A percentile compares a stretch with the other conserved stretches of the same genome.
phyloP scores from a whole-genome alignment of 2,113 vertebrate genomes.

The Hippocampus mohnikei region DNA sequence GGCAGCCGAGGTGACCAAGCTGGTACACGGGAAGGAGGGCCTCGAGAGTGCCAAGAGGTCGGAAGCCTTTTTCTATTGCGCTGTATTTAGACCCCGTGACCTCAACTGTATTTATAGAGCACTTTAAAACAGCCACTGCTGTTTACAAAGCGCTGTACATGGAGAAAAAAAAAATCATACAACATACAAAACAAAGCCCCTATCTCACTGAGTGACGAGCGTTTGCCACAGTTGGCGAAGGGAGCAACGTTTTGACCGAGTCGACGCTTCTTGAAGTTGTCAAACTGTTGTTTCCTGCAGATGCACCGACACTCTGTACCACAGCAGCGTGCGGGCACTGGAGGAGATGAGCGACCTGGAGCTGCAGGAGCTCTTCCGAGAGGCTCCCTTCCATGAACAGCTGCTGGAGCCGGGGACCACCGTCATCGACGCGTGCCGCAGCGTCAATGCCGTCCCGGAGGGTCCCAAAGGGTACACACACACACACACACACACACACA shows the following conservation, averaged over 20 bases:
- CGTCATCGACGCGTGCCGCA: slow-evolving; percentile 82
- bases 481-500: slow-evolving; percentile 10
- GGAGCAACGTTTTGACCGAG: neutral
- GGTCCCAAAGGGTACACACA: slow-evolving; percentile 82
- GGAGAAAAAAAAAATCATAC: too few relatives aligned
- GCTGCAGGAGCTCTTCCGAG: slow-evolving; percentile 86
- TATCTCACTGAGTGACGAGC: too few relatives aligned
- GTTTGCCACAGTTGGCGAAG: too few relatives aligned
- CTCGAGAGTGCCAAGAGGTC: slow-evolving; percentile 91
- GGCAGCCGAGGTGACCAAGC: slow-evolving; percentile 92
- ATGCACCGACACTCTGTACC: slow-evolving; percentile 85
- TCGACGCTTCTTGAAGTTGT: neutral
- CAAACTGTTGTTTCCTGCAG: slow-evolving; percentile 55
- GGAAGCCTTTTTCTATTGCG: neutral
- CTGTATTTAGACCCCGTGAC: too few relatives aligned
- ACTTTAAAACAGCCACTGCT: too few relatives aligned
- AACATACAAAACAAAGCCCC: too few relatives aligned
- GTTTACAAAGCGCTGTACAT: too few relatives aligned
- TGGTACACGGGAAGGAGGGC: slow-evolving; percentile 91
- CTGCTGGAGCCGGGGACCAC: slow-evolving; percentile 87
- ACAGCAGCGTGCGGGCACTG: slow-evolving; percentile 79
- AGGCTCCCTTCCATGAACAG: slow-evolving; percentile 85
- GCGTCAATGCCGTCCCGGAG: slow-evolving; percentile 81
- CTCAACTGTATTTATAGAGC: too few relatives aligned
- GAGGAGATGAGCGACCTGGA: slow-evolving; percentile 89